phyloP scores from a whole-genome alignment of 2,797 vertebrate species.

The Naso thynnoides region DNA sequence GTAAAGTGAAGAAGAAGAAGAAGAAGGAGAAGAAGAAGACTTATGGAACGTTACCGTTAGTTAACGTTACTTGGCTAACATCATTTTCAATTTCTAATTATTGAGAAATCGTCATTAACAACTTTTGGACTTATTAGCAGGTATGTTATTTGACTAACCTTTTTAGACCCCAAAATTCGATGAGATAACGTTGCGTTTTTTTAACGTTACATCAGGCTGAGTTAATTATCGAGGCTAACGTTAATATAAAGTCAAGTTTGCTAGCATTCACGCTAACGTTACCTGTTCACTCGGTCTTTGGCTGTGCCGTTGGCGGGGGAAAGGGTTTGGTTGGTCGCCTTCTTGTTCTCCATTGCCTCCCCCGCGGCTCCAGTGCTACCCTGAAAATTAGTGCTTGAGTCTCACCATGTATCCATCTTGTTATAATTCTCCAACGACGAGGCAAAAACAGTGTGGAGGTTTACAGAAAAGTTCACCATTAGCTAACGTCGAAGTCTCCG shows the following conservation, averaged over 20 bases:
- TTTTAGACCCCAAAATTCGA: too few species aligned
- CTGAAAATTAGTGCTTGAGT: neutral
- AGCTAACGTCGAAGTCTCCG: neutral
- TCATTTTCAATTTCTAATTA: too few species aligned
- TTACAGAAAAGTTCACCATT: too few species aligned
- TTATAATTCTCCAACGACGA: neutral
- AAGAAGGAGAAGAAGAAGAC: too few species aligned
- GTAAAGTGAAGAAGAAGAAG: too few species aligned
- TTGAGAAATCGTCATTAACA: too few species aligned
- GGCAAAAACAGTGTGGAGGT: neutral
- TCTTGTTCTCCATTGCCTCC: conserved; percentile 72
- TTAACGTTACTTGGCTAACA: too few species aligned
- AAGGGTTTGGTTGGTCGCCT: conserved; percentile 26
- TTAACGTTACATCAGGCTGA: neutral
- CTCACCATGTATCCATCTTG: conserved; percentile 10
- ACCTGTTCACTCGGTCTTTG: conserved; percentile 76
- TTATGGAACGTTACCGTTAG: too few species aligned
- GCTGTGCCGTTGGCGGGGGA: conserved; percentile 40
- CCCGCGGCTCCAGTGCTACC: conserved; percentile 7
- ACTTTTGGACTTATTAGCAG: too few species aligned
- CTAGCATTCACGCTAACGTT: conserved; percentile 61
- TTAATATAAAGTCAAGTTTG: neutral
- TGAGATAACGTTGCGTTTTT: too few species aligned
- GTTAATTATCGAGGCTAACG: neutral
- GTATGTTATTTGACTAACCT: too few species aligned